phyloP scores from a whole-genome alignment of 2,113 vertebrate species.

The Marcusenius ussheri region DNA sequence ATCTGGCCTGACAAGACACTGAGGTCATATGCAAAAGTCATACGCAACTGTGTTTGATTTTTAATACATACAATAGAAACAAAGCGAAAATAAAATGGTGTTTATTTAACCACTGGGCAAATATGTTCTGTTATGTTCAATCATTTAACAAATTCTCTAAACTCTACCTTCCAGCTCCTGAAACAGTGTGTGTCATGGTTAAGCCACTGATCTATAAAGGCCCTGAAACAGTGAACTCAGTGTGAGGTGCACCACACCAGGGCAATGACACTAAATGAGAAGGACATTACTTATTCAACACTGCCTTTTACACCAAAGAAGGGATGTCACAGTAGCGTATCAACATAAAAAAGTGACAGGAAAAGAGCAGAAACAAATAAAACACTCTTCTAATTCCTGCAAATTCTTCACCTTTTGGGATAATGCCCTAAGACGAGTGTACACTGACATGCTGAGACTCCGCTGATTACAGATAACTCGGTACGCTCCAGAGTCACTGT shows the following conservation, averaged over 20 bases:
- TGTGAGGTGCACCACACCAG: neutral
- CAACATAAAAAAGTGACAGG: neutral
- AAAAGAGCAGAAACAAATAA: neutral
- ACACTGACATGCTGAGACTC: neutral
- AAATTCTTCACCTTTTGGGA: neutral
- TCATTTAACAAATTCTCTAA: neutral
- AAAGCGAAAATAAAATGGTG: slow-evolving; percentile 4
- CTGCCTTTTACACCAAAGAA: neutral
- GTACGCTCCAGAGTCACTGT: neutral
- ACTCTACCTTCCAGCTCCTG: neutral
- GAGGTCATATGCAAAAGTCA: neutral
- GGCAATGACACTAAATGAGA: neutral
- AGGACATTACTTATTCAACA: neutral
- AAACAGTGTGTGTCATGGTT: neutral
- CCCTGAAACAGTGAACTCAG: neutral
- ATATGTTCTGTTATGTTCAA: neutral
- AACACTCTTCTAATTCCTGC: neutral
- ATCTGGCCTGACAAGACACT: neutral
- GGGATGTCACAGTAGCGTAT: neutral
- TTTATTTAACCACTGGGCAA: neutral
- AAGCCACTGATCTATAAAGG: neutral
- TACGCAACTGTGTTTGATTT: neutral
- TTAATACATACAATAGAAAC: neutral
- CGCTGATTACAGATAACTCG: neutral
- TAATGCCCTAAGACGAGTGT: neutral